Conservation (phyloP, 2,113 vertebrate species). For the Tenrec ecaudatus region DNA sequence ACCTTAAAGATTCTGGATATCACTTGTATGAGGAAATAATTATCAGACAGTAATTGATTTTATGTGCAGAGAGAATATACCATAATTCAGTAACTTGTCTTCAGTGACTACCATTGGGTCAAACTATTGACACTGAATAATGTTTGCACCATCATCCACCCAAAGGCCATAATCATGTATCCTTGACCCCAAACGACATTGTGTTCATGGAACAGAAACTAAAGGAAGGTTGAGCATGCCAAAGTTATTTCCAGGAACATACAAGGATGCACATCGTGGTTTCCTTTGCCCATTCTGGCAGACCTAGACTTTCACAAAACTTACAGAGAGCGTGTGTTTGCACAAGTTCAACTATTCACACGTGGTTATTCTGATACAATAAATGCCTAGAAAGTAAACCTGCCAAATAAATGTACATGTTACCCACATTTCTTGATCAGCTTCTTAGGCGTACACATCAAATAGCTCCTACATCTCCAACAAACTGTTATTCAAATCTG, state of each 20-base stretch:
- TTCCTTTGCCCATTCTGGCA: background rate
- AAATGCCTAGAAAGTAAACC: background rate
- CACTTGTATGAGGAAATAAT: background rate
- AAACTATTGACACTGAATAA: background rate
- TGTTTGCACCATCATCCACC: background rate
- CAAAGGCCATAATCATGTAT: background rate
- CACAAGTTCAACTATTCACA: background rate
- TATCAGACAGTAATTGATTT: background rate
- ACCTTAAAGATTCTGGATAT: background rate
- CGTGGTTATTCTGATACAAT: background rate
- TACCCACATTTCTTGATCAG: background rate
- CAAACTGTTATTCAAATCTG: background rate
- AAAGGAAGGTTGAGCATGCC: background rate
- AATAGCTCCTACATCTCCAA: background rate
- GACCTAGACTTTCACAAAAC: background rate
- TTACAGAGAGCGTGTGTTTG: background rate
- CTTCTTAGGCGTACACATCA: background rate
- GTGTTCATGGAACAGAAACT: background rate
- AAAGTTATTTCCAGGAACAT: background rate
- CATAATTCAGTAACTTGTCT: background rate
- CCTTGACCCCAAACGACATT: background rate
- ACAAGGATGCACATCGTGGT: background rate
- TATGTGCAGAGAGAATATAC: background rate
- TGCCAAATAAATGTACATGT: background rate
- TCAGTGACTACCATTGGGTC: background rate